Evolutionary conservation across 2,797 vertebrate species (phyloP).

Genomic region (Streptopelia turtur): DNA sequence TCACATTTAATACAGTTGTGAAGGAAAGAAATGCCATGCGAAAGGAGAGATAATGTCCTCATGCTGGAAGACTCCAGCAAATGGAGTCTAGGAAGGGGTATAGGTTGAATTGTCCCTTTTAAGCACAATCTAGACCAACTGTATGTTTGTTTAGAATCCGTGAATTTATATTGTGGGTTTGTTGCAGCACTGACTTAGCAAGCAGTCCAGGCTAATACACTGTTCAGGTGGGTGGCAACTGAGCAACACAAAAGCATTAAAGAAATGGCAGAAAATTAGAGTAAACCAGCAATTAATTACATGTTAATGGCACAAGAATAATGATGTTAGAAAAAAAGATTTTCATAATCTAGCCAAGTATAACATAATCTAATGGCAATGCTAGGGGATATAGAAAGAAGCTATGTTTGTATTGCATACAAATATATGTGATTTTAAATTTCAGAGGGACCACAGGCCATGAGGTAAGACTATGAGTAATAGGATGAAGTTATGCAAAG

Average conservation of each 20-base stretch:
- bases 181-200: neutral
- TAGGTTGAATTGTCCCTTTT: neutral
- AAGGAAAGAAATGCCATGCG: neutral
- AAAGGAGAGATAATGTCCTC: neutral
- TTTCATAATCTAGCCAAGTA: neutral
- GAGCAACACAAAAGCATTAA: neutral
- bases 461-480: slow-evolving; percentile 59
- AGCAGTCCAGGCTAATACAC: neutral
- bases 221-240: neutral
- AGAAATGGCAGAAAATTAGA: neutral
- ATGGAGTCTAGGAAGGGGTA: neutral
- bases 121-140: neutral
- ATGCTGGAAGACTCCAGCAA: neutral
- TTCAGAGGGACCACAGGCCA: neutral
- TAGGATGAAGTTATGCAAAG: slow-evolving; percentile 34
- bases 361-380: neutral
- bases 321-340: neutral
- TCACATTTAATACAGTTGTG: neutral
- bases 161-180: neutral
- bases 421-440: neutral
- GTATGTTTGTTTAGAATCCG: neutral
- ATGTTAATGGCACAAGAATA: neutral
- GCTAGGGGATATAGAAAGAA: neutral
- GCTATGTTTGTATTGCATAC: neutral
- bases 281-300: neutral